Conservation (phyloP, 2,113 vertebrate species). For the Leiothrix lutea region DNA sequence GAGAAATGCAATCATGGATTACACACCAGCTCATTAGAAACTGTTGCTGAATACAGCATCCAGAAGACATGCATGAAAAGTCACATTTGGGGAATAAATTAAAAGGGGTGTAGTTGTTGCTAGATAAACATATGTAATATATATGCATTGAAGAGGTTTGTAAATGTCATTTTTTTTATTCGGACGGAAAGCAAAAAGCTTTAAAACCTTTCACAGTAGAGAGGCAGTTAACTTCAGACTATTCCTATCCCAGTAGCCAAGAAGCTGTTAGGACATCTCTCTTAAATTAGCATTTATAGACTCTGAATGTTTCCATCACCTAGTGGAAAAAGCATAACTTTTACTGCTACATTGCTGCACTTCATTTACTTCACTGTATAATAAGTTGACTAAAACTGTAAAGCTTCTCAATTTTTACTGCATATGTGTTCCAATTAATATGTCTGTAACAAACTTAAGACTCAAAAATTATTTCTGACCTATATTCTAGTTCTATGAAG, state of each 20-base stretch:
- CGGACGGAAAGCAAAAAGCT: conserved; percentile 67
- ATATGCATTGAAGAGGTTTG: conserved; percentile 69
- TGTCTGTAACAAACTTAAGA: conserved; percentile 65
- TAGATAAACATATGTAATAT: conserved; percentile 75
- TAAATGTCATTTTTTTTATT: conserved; percentile 78
- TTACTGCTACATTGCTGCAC: conserved; percentile 48
- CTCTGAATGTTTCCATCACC: conserved; percentile 57
- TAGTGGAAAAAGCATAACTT: conserved; percentile 53
- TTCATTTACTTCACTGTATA: conserved; percentile 65
- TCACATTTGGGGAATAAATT: conserved; percentile 73
- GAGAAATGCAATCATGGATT: conserved; percentile 66
- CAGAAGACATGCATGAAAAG: conserved; percentile 74
- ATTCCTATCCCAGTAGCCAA: conserved; percentile 66
- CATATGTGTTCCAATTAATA: conserved; percentile 61
- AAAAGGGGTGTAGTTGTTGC: conserved; percentile 65
- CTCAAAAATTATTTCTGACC: conserved; percentile 56
- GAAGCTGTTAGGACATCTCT: conserved; percentile 55
- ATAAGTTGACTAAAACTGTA: conserved; percentile 69
- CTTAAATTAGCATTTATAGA: conserved; percentile 63
- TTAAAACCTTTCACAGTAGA: conserved; percentile 72
- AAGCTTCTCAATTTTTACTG: conserved; percentile 61
- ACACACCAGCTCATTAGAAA: conserved; percentile 78
- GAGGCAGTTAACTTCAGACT: conserved; percentile 64
- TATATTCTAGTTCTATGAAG: conserved; percentile 51
- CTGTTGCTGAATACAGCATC: conserved; percentile 64